phyloP scores from a whole-genome alignment of 2,888 invertebrate species.

The Apamea epomidion region DNA sequence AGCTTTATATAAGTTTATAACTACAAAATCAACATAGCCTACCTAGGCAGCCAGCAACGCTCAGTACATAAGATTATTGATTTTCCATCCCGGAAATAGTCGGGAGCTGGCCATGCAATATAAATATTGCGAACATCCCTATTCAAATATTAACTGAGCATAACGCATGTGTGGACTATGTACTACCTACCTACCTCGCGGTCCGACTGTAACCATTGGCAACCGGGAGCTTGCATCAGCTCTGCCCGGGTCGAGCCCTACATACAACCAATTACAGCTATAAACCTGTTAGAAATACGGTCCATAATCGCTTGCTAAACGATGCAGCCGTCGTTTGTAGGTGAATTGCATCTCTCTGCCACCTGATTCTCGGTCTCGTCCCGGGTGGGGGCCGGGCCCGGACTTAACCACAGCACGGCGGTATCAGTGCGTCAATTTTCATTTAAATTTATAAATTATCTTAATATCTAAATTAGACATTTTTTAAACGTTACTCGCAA shows the following conservation, averaged over 20 bases:
- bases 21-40: conserved; percentile 44
- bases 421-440: conserved; percentile 29
- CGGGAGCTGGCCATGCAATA: conserved; percentile 72
- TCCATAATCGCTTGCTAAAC: conserved; percentile 67
- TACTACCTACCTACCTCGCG: conserved; percentile 61
- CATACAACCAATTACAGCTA: conserved; percentile 63
- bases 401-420: conserved; percentile 63
- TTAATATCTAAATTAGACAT: neutral
- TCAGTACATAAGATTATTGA: conserved; percentile 72
- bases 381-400: conserved; percentile 65
- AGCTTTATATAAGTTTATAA: conserved; percentile 30
- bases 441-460: neutral
- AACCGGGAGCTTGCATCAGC: conserved; percentile 75
- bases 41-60: conserved; percentile 60
- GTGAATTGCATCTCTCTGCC: conserved; percentile 76
- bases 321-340: conserved; percentile 66
- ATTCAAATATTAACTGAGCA: conserved; percentile 81
- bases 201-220: conserved; percentile 79
- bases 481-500: neutral
- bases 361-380: conserved; percentile 74
- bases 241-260: conserved; percentile 67
- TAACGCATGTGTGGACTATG: conserved; percentile 76
- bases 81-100: conserved; percentile 72
- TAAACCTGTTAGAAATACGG: conserved; percentile 63
- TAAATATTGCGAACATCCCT: conserved; percentile 78